These are phyloP conservation scores for Coendou prehensilis DNA, from an alignment of 2,797 vertebrate genomes.

Conservation along the genomic window DNA sequence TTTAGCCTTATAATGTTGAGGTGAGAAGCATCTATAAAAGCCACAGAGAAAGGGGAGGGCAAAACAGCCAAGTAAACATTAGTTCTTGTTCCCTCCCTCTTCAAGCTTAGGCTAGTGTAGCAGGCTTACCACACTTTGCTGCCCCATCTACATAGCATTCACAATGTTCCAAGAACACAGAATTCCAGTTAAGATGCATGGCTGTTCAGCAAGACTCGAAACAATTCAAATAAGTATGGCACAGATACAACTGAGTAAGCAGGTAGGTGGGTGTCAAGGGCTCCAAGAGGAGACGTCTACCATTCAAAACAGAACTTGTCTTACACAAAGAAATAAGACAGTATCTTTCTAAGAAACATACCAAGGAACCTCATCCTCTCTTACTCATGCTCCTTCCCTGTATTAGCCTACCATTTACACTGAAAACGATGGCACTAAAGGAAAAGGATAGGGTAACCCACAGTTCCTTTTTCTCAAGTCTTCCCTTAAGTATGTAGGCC, in stretches of 20 bases:
- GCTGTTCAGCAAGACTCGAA: background rate
- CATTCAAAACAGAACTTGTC: background rate
- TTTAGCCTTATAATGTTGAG: constrained; percentile 55
- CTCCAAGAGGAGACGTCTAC: background rate
- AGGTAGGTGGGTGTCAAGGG: background rate
- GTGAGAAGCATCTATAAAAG: constrained; percentile 62
- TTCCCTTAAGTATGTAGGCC: background rate
- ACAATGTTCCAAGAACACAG: background rate
- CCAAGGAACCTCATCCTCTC: background rate
- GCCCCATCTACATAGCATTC: background rate
- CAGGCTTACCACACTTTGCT: background rate
- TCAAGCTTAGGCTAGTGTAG: background rate
- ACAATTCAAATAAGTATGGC: background rate
- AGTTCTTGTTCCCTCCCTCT: background rate
- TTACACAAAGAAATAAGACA: background rate
- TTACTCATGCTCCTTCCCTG: background rate
- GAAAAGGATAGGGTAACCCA: background rate
- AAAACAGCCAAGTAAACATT: background rate
- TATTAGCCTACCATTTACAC: background rate
- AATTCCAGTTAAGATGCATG: background rate
- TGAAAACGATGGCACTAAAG: background rate
- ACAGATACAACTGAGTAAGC: background rate
- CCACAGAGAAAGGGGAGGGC: background rate
- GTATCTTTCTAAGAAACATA: constrained; percentile 22
- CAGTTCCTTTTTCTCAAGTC: background rate